A percentile compares a stretch with the other conserved stretches of the same genome.
Conservation (phyloP, 2,888 invertebrate species). For the Folsomia candida region DNA sequence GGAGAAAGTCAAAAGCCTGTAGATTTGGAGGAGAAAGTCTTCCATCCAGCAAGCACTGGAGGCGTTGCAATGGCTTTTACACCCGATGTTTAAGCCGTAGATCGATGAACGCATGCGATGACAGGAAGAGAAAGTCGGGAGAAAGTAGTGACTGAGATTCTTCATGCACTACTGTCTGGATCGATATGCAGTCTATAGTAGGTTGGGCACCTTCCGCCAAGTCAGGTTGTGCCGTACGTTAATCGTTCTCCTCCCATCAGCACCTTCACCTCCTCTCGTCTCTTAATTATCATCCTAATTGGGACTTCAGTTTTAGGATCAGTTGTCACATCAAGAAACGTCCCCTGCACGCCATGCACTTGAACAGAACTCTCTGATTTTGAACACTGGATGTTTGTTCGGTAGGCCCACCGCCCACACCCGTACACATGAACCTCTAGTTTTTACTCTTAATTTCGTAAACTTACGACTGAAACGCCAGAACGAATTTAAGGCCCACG, state of each 20-base stretch:
- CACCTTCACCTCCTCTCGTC: neutral
- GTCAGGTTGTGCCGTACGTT: neutral
- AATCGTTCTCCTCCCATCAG: neutral
- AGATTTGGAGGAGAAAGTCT: neutral
- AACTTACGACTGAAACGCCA: neutral
- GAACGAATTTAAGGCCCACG: neutral
- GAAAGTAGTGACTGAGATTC: slow-evolving; percentile 13
- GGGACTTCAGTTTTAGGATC: neutral
- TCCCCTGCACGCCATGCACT: too few species aligned
- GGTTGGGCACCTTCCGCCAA: slow-evolving; percentile 24
- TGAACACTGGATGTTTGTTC: too few species aligned
- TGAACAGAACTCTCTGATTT: too few species aligned
- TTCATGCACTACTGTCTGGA: slow-evolving; percentile 6
- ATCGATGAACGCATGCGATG: slow-evolving; percentile 14
- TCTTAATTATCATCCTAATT: neutral
- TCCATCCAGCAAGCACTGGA: neutral
- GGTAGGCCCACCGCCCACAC: too few species aligned
- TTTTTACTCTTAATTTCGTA: neutral
- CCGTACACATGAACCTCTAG: neutral
- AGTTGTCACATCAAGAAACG: too few species aligned
- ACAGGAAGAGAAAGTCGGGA: slow-evolving; percentile 15
- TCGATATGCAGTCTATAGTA: slow-evolving; percentile 32
- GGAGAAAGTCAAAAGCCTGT: neutral
- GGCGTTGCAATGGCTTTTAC: neutral
- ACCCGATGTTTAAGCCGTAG: slow-evolving; percentile 6